Evolutionary conservation across 2,797 vertebrate species (phyloP).

Genomic region (Spinus pinus): DNA sequence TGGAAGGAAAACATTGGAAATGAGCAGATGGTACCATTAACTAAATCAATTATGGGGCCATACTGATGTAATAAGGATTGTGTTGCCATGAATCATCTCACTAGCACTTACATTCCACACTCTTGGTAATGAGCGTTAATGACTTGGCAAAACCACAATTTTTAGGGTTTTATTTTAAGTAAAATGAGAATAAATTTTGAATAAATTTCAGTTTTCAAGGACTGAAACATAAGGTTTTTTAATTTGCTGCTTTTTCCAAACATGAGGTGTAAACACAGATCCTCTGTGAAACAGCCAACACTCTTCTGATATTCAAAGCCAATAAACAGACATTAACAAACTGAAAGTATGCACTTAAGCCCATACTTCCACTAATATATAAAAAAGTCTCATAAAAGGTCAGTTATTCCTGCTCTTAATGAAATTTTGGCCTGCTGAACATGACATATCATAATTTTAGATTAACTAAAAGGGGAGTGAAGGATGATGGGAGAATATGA

Average conservation of each 20-base stretch:
- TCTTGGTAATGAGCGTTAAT: not conserved
- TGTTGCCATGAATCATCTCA: constrained; percentile 13
- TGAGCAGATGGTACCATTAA: constrained; percentile 53
- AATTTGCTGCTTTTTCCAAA: not conserved
- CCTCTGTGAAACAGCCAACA: not conserved
- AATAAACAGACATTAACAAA: not conserved
- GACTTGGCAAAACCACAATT: not conserved
- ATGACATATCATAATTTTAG: not conserved
- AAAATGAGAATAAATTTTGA: not conserved
- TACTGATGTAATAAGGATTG: not conserved
- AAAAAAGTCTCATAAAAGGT: not conserved
- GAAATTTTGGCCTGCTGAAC: not conserved
- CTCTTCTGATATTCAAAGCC: not conserved
- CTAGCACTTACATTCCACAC: not conserved
- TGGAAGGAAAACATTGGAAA: constrained; percentile 2
- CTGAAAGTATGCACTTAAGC: not conserved
- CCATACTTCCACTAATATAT: not conserved
- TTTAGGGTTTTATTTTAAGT: not conserved
- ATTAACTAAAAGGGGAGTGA: not conserved
- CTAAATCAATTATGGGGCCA: not conserved
- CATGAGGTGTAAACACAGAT: not conserved
- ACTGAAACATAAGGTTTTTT: not conserved
- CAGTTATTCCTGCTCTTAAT: not conserved
- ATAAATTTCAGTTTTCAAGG: not conserved
- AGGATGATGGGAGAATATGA: not conserved